phyloP scores from a whole-genome alignment of 2,797 vertebrate species.

The Hydrolagus colliei region DNA sequence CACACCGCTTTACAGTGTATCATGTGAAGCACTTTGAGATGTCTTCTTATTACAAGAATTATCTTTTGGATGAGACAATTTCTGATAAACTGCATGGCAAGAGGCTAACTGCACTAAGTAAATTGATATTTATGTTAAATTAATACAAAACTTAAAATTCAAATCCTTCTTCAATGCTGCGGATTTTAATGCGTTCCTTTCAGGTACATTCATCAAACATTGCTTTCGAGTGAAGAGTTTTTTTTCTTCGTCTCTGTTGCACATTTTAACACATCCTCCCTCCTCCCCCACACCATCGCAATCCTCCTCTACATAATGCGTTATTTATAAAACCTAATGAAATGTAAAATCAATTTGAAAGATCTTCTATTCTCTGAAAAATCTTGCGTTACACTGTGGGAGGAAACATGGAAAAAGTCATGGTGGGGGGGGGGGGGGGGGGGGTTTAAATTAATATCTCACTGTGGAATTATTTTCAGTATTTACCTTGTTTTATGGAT shows the following conservation, averaged over 20 bases:
- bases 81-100: too few species aligned
- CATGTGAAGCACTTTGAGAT: too few species aligned
- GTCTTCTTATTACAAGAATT: too few species aligned
- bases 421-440: neutral
- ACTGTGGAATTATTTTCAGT: constrained; percentile 2
- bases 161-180: too few species aligned
- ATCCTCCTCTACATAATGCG: neutral
- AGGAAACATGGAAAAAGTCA: neutral
- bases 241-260: neutral
- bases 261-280: neutral
- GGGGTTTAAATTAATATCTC: neutral
- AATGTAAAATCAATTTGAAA: constrained; percentile 6
- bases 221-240: neutral
- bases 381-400: neutral
- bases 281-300: too few species aligned
- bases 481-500: neutral
- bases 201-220: neutral
- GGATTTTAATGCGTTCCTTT: too few species aligned
- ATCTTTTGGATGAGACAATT: too few species aligned
- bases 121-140: too few species aligned
- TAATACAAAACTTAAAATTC: too few species aligned
- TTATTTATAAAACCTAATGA: constrained; percentile 5
- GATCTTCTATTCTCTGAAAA: neutral
- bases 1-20: too few species aligned
- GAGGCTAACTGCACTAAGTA: too few species aligned